Evolutionary conservation across 2,797 vertebrate genomes (phyloP), one percentile per base, ranked within the genome.

Genomic region (Tokudaia muenninki): DNA sequence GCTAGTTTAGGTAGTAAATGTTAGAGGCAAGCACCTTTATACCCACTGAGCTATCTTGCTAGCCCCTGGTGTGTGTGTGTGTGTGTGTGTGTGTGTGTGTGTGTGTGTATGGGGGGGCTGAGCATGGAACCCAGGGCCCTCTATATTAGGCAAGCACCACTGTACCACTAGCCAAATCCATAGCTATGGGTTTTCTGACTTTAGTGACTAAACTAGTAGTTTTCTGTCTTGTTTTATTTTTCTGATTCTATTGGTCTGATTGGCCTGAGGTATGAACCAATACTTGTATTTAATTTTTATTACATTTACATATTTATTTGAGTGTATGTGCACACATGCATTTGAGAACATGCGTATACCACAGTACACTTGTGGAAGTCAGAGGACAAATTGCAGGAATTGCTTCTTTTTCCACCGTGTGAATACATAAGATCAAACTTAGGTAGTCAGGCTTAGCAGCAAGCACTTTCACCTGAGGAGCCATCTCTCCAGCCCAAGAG

Each of bases 221-320:
- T 47, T 24, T 61, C 37, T 34, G 6, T 17, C 26, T 65, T 47
- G 12, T 21, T 47, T 67, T 50, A 22, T 47, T 29, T 52, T 75
- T 95, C 83, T 81, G 41, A 95, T 78, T 95, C 1, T 87, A 61
- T 94, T 93, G 50, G n/a, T 86, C 17, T 93, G 61, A 52, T 3
- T 61, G 34, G 19, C 41, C 11, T 31, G 70, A 63, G 31, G 12
- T 52, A 2, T 55, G 34, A 65, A 34, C 47, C 21, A 63, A 11
- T 77, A 14, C 74, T 78, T 78, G 74, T 47, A 52, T 44, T 77
- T 83, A 86, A 16, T 16, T 34, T 67, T 86, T 34, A 67, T 50
- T 50, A 22, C 41, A 84, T 65, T 84, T 86, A 50, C 19, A 65
- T 86, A 65, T 84, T 65, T 47, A 2, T 34, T 65, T 50, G 61